Evolutionary conservation across 2,113 vertebrate species (phyloP), one percentile per base, ranked within the genome.

Genomic region (Pungitius pungitius): DNA sequence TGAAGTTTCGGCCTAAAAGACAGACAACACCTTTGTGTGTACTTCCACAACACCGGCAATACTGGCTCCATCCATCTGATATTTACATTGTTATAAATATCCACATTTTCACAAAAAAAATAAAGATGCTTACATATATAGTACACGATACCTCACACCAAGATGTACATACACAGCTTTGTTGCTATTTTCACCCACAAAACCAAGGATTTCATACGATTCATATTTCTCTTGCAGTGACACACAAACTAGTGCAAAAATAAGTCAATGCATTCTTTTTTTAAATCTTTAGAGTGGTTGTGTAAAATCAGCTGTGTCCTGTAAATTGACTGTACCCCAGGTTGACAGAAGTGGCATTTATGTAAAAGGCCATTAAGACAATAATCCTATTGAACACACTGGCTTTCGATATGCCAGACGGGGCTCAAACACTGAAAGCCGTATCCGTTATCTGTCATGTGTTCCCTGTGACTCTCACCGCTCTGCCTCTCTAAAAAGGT

Each of bases 71-170:
- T 75, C 40, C 0, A 84, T 69, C 68, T 80, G 82, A 78, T 90
- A 93, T 93, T 91, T 93, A 94, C 91, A 93, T 79, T 86, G 82
- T 83, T 75, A 90, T 89, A 92, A 91, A 91, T 92, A 91, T 90
- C 83, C 85, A 91, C 78, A 91, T 89, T 91, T 88, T 87, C 87
- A 91, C 89, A 69, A 90, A 79, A 93, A 92, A 92, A 93, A 93
- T 92, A 93, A 92, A 91, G 80, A 86, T 87, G 87, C 88, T 82
- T 86, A 92, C 88, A 81, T 90, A 88, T 91, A 90, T 90, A 87
- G 80, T 89, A 88, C 89, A 93, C 88, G 66, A 92, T 73, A 92
- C 85, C 78, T 86, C 87, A 93, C 92, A 90, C 80, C 89, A 82
- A 89, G 91, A 91, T 87, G 85, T 91, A 92, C 83, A 91, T 82